Percentiles rank a stretch among this genome's conserved stretches.
Conservation (phyloP, 2,888 invertebrate species). For the Autographa gamma region DNA sequence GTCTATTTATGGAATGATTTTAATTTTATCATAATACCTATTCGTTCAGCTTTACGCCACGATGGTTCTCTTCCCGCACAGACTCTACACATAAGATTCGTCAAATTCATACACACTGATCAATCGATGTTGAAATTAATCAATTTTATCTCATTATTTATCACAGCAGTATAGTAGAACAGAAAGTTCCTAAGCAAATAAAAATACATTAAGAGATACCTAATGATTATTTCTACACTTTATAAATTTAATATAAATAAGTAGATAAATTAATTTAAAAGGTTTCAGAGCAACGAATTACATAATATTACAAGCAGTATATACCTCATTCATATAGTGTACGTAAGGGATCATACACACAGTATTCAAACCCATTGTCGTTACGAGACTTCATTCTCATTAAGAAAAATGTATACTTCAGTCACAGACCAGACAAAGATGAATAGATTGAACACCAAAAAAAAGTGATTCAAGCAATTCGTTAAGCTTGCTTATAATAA, state of each 20-base stretch:
- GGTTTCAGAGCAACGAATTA: constrained; percentile 88
- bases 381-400: background rate
- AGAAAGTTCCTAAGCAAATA: constrained; percentile 84
- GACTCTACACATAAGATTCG: background rate
- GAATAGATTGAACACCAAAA: background rate
- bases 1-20: no score
- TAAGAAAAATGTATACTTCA: background rate
- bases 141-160: constrained; percentile 21
- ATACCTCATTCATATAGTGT: constrained; percentile 56
- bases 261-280: constrained; percentile 79
- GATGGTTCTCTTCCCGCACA: no score
- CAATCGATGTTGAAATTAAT: background rate
- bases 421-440: background rate
- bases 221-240: constrained; percentile 79
- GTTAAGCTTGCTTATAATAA: no score
- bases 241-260: constrained; percentile 75
- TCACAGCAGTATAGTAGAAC: constrained; percentile 77
- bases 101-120: background rate
- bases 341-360: constrained; percentile 35
- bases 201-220: constrained; percentile 75
- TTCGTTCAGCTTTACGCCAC: no score
- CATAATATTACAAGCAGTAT: constrained; percentile 72
- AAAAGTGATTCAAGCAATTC: no score
- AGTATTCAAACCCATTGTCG: constrained; percentile 48
- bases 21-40: no score